phyloP scores from a whole-genome alignment of 2,797 vertebrate species.

The Sebastiscus albofasciatus region DNA sequence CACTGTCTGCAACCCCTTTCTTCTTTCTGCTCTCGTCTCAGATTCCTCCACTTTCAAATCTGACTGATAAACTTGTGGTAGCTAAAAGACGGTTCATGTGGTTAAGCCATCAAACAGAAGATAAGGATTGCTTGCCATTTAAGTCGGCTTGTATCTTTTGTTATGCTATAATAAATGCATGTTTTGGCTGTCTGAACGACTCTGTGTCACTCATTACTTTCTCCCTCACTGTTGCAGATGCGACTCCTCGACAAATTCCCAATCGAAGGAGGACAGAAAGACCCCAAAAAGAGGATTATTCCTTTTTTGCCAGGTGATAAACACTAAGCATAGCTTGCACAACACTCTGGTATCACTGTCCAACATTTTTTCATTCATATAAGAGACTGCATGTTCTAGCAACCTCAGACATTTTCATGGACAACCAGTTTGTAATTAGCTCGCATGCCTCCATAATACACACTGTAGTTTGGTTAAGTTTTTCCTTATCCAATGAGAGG shows the following conservation, averaged over 20 bases:
- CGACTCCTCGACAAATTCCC: conserved; percentile 96
- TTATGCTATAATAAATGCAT: neutral
- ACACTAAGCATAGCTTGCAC: neutral
- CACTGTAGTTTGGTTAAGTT: neutral
- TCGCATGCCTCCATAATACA: conserved; percentile 38
- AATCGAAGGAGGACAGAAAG: conserved; percentile 95
- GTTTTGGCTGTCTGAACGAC: neutral
- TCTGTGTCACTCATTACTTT: neutral
- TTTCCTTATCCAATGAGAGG: too few species aligned
- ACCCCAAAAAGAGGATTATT: conserved; percentile 96
- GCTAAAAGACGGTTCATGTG: conserved; percentile 21
- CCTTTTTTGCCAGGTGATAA: conserved; percentile 93
- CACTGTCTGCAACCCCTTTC: conserved; percentile 15
- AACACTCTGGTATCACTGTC: neutral
- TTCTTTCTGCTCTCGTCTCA: conserved; percentile 18
- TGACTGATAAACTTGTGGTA: conserved; percentile 24
- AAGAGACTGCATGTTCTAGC: neutral
- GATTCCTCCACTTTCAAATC: conserved; percentile 40
- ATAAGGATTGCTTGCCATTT: conserved; percentile 3
- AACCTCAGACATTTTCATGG: conserved; percentile 26
- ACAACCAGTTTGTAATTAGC: conserved; percentile 20
- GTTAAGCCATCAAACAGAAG: conserved; percentile 5
- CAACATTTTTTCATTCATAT: neutral
- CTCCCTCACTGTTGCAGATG: conserved; percentile 83
- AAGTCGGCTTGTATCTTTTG: neutral